Base-by-base conservation (phyloP, 2,888 invertebrate genomes). In the Epistrophe eligans region DNA sequence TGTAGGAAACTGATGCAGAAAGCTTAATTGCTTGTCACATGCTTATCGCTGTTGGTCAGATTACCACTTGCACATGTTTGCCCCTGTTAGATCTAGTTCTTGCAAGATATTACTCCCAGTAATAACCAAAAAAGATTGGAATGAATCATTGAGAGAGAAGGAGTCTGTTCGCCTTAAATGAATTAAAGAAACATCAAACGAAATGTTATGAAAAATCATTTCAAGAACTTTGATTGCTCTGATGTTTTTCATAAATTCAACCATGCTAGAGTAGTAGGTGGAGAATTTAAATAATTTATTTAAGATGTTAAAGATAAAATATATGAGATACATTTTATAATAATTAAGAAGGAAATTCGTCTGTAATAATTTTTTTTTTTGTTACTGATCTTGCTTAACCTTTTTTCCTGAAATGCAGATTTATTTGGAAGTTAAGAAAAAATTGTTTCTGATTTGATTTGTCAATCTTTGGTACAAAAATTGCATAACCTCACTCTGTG, bases 21-120 rank as follows among this genome's bases (percentile, higher is more conserved):
- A 17, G 4, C 11, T 32, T 13, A 48, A 52, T 67, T 45, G 52
- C 2, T n/a, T 32, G 67, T 67, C 67, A 52, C 67, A 67, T 66
- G 45, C 55, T 15, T 62, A 66, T 66, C n/a, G n/a, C n/a, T 67
- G 0, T 35, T 24, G n/a, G 52, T 11, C 66, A 17, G 17, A 45
- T 17, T 28, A 48, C 10, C 67, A 67, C 17, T 24, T 52, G 38
- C 15, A 52, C 24, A 52, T 52, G 67, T 15, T 38, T n/a, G 32
- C 28, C 70, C 40, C 35, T 55, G 70, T 43, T 55, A 55, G 40
- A 70, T 70, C 70, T 38, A 70, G 70, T 70, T 70, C 40, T 70
- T 55, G 52, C 52, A 70, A 55, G 70, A 55, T 40, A 40, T 55
- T 4, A 50, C 15, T 43, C 70, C 70, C 70, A 70, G 70, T 70